Evolutionary conservation across 2,113 vertebrate genomes (phyloP).

Genomic region (Spilogale gracilis): DNA sequence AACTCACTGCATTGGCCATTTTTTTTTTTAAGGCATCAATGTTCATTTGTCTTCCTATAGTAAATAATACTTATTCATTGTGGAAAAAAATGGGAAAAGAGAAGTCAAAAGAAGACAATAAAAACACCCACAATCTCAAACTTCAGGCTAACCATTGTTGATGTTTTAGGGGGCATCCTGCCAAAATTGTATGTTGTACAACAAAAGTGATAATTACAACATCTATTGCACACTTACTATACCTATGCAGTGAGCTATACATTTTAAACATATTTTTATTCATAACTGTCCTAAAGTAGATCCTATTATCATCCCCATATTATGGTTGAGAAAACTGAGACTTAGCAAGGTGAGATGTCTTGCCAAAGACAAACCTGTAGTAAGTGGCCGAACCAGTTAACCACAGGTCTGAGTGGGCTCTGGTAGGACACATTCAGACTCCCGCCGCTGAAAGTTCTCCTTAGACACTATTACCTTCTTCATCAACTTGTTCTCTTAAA

Average conservation of each 20-base stretch:
- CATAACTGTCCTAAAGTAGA: not conserved
- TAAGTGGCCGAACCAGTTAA: not conserved
- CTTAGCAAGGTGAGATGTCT: not conserved
- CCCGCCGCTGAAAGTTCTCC: not conserved
- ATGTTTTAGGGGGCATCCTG: not conserved
- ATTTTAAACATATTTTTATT: constrained; percentile 24
- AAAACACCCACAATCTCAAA: constrained; percentile 34
- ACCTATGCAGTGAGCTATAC: not conserved
- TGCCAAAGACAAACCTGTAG: not conserved
- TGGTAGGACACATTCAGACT: not conserved
- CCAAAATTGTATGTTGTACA: not conserved
- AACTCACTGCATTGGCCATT: not conserved
- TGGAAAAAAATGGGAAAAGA: not conserved
- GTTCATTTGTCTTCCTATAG: not conserved
- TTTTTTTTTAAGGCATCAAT: constrained; percentile 26
- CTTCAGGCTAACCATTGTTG: not conserved
- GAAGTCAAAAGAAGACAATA: constrained; percentile 43
- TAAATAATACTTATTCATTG: constrained; percentile 21
- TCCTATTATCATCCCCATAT: not conserved
- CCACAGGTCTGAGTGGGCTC: not conserved
- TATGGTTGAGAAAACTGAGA: not conserved
- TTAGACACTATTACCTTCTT: not conserved
- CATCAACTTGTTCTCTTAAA: not conserved
- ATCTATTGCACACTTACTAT: not conserved
- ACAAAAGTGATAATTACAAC: not conserved